phyloP scores from a whole-genome alignment of 2,797 vertebrate genomes.

The Chromobotia macracanthus region DNA sequence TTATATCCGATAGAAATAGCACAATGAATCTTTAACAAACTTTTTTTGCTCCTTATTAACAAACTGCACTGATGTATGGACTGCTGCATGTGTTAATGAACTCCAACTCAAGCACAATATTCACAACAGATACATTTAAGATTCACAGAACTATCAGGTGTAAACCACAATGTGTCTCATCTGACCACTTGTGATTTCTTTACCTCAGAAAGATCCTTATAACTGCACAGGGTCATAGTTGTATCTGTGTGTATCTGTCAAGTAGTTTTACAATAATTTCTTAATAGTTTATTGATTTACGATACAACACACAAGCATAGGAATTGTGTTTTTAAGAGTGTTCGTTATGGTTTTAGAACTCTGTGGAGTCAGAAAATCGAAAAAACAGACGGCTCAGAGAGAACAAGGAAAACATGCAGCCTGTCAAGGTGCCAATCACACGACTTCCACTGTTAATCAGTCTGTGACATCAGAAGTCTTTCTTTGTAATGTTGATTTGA shows the following conservation, averaged over 20 bases:
- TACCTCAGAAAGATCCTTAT: no score
- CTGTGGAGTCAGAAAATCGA: conserved; percentile 69
- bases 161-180: no score
- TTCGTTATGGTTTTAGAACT: conserved; percentile 56
- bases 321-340: background rate
- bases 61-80: no score
- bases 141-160: no score
- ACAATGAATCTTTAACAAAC: no score
- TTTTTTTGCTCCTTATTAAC: no score
- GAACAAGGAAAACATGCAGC: conserved; percentile 47
- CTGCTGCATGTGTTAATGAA: no score
- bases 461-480: conserved; percentile 1
- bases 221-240: background rate
- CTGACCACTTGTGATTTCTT: no score
- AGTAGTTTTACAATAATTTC: background rate
- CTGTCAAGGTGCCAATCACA: conserved; percentile 36
- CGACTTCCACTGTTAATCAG: background rate
- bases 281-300: background rate
- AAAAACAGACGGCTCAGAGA: conserved; percentile 63
- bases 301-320: conserved; percentile 51
- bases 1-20: no score
- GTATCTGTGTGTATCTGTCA: background rate
- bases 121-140: no score
- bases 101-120: no score
- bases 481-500: background rate